These are phyloP conservation scores for Tyria jacobaeae DNA, from an alignment of 2,888 invertebrate genomes.

Conservation along the genomic window DNA sequence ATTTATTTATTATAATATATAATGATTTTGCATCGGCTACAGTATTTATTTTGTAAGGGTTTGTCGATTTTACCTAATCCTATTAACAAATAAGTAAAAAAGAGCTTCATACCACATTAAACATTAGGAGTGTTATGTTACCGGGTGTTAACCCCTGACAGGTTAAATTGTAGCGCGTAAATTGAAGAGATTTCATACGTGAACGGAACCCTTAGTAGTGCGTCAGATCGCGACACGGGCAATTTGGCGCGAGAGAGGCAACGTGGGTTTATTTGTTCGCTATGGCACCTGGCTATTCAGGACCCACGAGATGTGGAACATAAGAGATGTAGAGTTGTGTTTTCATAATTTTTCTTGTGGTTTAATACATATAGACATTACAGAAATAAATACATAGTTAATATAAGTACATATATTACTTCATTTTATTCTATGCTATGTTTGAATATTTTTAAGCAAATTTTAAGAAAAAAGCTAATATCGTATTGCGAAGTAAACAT, in stretches of 20 bases:
- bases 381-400: too few species aligned
- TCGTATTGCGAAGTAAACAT: too few species aligned
- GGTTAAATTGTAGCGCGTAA: conserved; percentile 71
- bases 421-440: too few species aligned
- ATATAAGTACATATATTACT: too few species aligned
- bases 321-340: conserved; percentile 51
- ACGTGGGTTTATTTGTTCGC: conserved; percentile 73
- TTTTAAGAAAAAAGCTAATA: too few species aligned
- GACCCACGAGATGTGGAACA: conserved; percentile 60
- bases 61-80: conserved; percentile 54
- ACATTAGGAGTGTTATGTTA: conserved; percentile 57
- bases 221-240: conserved; percentile 78
- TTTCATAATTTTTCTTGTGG: neutral
- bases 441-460: too few species aligned
- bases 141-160: conserved; percentile 61
- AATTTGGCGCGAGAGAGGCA: conserved; percentile 79
- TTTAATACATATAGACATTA: neutral
- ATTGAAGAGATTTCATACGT: conserved; percentile 80
- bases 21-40: neutral
- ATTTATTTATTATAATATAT: too few species aligned
- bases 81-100: conserved; percentile 57
- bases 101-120: conserved; percentile 60
- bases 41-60: too few species aligned
- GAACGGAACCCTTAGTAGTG: conserved; percentile 78
- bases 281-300: conserved; percentile 76